phyloP scores from a whole-genome alignment of 2,113 vertebrate genomes.

The Vidua chalybeata region DNA sequence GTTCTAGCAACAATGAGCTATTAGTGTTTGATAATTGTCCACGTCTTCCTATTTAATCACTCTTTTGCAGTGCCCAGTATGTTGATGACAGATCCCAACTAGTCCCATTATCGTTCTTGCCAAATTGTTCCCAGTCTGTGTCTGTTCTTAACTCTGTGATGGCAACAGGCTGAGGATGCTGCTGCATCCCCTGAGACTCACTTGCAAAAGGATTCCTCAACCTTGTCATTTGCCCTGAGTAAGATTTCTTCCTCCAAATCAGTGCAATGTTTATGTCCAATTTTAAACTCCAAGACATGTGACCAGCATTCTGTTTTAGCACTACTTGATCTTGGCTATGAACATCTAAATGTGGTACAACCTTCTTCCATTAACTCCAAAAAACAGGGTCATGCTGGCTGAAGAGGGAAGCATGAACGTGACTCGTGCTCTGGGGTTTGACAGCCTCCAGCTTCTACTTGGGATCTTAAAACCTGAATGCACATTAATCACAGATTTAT shows the following conservation, averaged over 20 bases:
- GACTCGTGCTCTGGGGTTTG: not conserved
- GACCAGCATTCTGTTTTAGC: not conserved
- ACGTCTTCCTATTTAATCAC: constrained; percentile 55
- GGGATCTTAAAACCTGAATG: not conserved
- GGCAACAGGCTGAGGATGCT: not conserved
- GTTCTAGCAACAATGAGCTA: constrained; percentile 55
- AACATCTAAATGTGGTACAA: not conserved
- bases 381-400: not conserved
- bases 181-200: fast-evolving
- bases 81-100: constrained; percentile 38
- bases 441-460: not conserved
- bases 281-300: not conserved
- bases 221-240: not conserved
- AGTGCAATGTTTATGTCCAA: not conserved
- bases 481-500: not conserved
- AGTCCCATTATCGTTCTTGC: not conserved
- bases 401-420: not conserved
- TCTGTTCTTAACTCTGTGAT: constrained; percentile 22
- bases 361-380: constrained; percentile 23
- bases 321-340: not conserved
- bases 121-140: not conserved
- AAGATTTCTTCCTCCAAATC: not conserved
- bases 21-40: constrained; percentile 39
- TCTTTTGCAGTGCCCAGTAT: constrained; percentile 33
- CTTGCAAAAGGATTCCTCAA: not conserved